Conservation (phyloP, 2,888 invertebrate genomes). For the Rhabditoides inermis region DNA sequence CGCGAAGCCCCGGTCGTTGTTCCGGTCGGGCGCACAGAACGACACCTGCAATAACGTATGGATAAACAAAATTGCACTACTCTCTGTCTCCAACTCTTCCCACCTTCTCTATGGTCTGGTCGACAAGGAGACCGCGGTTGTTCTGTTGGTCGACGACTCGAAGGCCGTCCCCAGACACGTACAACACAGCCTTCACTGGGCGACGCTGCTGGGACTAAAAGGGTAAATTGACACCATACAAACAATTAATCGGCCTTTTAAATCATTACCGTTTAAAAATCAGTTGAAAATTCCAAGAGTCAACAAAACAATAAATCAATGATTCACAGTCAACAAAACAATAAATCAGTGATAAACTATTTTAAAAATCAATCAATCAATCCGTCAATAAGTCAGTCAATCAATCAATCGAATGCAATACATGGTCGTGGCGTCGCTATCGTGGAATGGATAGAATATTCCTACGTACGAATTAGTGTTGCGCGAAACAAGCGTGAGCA, state of each 20-base stretch:
- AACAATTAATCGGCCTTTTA: not conserved
- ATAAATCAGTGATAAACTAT: no score
- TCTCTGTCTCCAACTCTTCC: not conserved
- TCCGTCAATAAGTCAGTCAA: no score
- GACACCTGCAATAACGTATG: conserved; percentile 61
- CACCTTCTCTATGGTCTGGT: conserved; percentile 96
- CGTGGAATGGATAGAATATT: no score
- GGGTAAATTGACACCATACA: not conserved
- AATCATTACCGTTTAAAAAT: conserved; percentile 2
- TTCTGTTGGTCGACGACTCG: conserved; percentile 97
- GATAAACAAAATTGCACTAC: not conserved
- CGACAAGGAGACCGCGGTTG: conserved; percentile 86
- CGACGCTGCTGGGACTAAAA: conserved; percentile 76
- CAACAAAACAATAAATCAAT: no score
- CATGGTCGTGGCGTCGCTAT: no score
- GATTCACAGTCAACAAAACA: no score
- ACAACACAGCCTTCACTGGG: conserved; percentile 65
- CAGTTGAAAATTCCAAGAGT: no score
- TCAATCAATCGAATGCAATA: no score
- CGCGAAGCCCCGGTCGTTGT: conserved; percentile 93
- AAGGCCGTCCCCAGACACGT: conserved; percentile 71
- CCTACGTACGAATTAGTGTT: no score
- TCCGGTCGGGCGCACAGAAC: conserved; percentile 98
- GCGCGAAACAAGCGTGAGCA: no score
- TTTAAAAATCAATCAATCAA: no score